Percentiles rank a stretch among this genome's conserved stretches.
Conservation (phyloP, 2,888 invertebrate genomes). For the Meteorus cinctellus region DNA sequence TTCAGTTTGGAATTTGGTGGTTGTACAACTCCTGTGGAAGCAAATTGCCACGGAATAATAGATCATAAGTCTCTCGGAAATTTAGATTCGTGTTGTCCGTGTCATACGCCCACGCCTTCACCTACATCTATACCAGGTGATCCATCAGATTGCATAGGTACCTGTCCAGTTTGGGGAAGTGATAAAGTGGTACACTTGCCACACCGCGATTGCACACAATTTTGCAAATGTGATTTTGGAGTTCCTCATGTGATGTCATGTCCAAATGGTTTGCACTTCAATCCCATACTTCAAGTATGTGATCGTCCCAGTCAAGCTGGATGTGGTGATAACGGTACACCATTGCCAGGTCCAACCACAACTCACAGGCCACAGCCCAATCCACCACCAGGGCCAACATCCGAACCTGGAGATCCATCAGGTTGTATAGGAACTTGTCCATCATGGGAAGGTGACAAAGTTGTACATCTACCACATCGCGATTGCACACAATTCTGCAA, state of each 20-base stretch:
- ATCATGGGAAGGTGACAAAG: constrained; percentile 24
- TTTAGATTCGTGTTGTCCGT: not conserved
- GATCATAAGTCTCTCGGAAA: not conserved
- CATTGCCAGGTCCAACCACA: too few species aligned
- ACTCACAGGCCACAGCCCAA: too few species aligned
- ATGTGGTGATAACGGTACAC: constrained; percentile 28
- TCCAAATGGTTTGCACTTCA: constrained; percentile 51
- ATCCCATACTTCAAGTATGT: constrained; percentile 37
- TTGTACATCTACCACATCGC: constrained; percentile 50
- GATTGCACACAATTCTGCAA: constrained; percentile 59
- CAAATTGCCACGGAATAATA: constrained; percentile 11
- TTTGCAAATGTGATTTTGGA: constrained; percentile 54
- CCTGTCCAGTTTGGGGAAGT: not conserved
- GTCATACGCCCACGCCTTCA: not conserved
- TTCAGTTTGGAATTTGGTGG: constrained; percentile 43
- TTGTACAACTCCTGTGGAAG: constrained; percentile 19
- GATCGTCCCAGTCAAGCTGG: constrained; percentile 33
- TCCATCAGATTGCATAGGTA: not conserved
- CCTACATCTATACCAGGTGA: constrained; percentile 12
- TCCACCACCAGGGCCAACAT: too few species aligned
- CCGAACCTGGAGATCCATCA: not conserved
- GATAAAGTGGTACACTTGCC: not conserved
- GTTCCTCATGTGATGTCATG: constrained; percentile 47
- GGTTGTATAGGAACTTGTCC: constrained; percentile 57
- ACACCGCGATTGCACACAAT: constrained; percentile 50